Percentiles rank a stretch among this genome's conserved stretches.
Conservation (phyloP, 2,797 vertebrate species). For the Crenuchus spilurus region DNA sequence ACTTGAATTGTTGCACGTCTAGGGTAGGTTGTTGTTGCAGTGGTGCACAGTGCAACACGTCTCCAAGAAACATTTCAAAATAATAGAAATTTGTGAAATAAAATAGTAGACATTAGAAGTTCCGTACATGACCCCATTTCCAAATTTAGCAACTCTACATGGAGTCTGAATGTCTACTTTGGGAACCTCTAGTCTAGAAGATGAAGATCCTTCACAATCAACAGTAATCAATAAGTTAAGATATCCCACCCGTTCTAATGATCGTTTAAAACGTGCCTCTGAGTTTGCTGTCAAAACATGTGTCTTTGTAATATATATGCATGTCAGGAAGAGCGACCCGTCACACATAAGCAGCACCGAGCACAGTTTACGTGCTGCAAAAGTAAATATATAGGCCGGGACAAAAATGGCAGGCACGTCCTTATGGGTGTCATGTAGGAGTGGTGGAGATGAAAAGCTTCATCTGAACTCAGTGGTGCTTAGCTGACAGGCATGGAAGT, state of each 20-base stretch:
- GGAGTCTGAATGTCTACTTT: no score
- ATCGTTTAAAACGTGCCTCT: neutral
- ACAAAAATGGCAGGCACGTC: slow-evolving; percentile 6
- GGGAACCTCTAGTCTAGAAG: neutral
- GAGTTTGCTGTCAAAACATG: slow-evolving; percentile 16
- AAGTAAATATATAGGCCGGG: slow-evolving; percentile 12
- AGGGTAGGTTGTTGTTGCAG: no score
- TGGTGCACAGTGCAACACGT: no score
- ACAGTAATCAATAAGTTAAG: neutral
- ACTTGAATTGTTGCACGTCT: no score
- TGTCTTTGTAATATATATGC: neutral
- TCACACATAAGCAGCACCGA: neutral
- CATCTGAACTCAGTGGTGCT: slow-evolving; percentile 7
- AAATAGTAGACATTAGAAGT: no score
- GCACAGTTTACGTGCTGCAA: neutral
- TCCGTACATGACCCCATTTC: no score
- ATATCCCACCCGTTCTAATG: neutral
- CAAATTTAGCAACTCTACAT: no score
- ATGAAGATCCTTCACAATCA: neutral
- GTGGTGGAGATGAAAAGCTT: slow-evolving; percentile 6
- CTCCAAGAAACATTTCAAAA: no score
- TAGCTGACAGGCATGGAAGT: slow-evolving; percentile 26
- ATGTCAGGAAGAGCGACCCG: neutral
- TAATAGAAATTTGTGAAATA: no score
- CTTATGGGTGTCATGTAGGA: slow-evolving; percentile 7